Conservation (phyloP, 2,113 vertebrate genomes). For the Recurvirostra avosetta region DNA sequence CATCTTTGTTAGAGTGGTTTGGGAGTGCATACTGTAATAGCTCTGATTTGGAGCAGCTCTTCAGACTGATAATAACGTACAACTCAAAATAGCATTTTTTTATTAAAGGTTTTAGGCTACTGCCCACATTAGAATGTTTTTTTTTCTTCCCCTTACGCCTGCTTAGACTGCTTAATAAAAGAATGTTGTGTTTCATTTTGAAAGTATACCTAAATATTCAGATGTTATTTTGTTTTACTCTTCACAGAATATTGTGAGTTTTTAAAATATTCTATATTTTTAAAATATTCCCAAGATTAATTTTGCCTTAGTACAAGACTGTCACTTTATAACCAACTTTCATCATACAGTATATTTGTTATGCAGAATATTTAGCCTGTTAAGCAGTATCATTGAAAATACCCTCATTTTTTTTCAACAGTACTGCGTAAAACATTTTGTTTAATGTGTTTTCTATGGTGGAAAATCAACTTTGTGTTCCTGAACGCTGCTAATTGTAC, state of each 20-base stretch:
- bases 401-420: neutral
- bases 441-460: neutral
- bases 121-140: slow-evolving; percentile 12
- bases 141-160: neutral
- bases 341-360: neutral
- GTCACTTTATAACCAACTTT: neutral
- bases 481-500: neutral
- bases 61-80: slow-evolving; percentile 70
- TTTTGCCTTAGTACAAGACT: neutral
- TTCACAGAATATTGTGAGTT: neutral
- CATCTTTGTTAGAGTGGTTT: slow-evolving; percentile 72
- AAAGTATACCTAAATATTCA: slow-evolving; percentile 13
- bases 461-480: neutral
- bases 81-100: slow-evolving; percentile 65
- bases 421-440: neutral
- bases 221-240: neutral
- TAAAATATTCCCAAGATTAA: neutral
- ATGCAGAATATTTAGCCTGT: neutral
- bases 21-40: slow-evolving; percentile 65
- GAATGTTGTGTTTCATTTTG: neutral
- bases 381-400: neutral
- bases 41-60: slow-evolving; percentile 73
- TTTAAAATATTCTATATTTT: neutral
- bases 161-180: slow-evolving; percentile 13
- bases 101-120: slow-evolving; percentile 54